Base-by-base conservation (phyloP, 2,113 vertebrate genomes). In the Herpailurus yagouaroundi region DNA sequence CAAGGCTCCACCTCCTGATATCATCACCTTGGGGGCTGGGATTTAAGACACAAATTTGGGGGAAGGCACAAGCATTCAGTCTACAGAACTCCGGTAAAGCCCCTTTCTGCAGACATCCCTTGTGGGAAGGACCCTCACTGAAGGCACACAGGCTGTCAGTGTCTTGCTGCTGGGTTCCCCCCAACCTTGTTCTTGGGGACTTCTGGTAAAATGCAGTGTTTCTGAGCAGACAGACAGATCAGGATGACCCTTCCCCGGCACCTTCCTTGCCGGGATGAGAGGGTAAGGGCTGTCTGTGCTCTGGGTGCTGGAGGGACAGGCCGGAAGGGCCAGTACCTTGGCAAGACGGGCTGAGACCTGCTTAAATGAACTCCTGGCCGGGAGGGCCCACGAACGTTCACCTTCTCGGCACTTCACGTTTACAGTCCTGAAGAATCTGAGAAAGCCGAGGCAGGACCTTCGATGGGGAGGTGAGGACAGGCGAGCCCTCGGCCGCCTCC, bases 401-500 rank as follows among this genome's bases (percentile, higher is more conserved):
- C 50, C 29, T 69, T 41, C 69, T 36, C 50, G 41, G n/a, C 21
- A 9, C 16, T 5, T 31, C 29, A 0, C 0, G 3, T n/a, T 27
- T 60, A 11, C 18, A 4, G 21, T 36, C 76, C 50, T 31, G n/a
- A 38, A 45, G 89, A 48, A 11, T 25, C 13, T 5, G 16, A 18
- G 60, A 23, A 16, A 18, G 29, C n/a, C 13, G 55, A 41, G 25
- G 4, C 18, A 4, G 55, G 52, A 45, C 11, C 31, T 41, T 21
- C 7, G 48, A 33, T 33, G 13, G 11, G 23, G 29, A 12, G 16
- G 18, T 18, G 45, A 21, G 25, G 52, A 81, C 27, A 45, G 52
- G 12, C 4, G 2, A 4, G 0, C n/a, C 2, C 4, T 2, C 7
- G 12, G 9, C 9, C 2, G 0, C 13, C 41, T 55, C 73, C 10